phyloP scores from a whole-genome alignment of 2,113 vertebrate species.

The Beaufortia kweichowensis region DNA sequence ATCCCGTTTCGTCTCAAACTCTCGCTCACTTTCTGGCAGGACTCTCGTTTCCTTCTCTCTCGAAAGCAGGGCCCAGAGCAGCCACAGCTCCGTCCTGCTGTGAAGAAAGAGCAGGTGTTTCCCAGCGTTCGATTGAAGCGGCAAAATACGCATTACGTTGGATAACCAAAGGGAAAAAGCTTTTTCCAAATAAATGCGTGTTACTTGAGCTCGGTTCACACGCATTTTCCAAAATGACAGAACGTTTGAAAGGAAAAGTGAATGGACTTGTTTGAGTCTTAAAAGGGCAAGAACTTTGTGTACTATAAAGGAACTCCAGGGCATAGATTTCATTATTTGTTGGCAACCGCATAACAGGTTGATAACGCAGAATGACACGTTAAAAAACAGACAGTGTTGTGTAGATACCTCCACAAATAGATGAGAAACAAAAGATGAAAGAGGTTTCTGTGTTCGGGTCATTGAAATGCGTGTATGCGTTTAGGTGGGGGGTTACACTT shows the following conservation, averaged over 20 bases:
- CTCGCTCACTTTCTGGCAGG: slow-evolving; percentile 56
- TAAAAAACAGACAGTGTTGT: background rate
- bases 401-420: background rate
- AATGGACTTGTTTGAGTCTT: slow-evolving; percentile 14
- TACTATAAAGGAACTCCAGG: background rate
- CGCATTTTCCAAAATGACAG: slow-evolving; percentile 8
- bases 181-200: slow-evolving; percentile 43
- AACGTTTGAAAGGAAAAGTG: slow-evolving; percentile 2
- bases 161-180: slow-evolving; percentile 24
- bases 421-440: background rate
- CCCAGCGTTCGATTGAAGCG: slow-evolving; percentile 54
- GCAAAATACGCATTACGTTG: slow-evolving; percentile 32
- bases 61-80: slow-evolving; percentile 37
- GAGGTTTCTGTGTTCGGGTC: background rate
- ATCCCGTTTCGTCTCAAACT: slow-evolving; percentile 74
- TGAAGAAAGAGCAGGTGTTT: slow-evolving; percentile 69
- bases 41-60: slow-evolving; percentile 48
- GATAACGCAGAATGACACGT: background rate
- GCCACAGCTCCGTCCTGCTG: slow-evolving; percentile 57
- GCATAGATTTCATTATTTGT: background rate
- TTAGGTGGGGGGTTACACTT: too few species aligned
- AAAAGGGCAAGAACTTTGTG: slow-evolving; percentile 26
- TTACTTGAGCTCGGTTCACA: slow-evolving; percentile 21
- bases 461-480: too few species aligned
- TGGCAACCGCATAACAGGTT: background rate